Evolutionary conservation across 30 jellyfish, hydroid and myxozoan species (phyloP).

Genomic region (Catostylus mosaicus): DNA sequence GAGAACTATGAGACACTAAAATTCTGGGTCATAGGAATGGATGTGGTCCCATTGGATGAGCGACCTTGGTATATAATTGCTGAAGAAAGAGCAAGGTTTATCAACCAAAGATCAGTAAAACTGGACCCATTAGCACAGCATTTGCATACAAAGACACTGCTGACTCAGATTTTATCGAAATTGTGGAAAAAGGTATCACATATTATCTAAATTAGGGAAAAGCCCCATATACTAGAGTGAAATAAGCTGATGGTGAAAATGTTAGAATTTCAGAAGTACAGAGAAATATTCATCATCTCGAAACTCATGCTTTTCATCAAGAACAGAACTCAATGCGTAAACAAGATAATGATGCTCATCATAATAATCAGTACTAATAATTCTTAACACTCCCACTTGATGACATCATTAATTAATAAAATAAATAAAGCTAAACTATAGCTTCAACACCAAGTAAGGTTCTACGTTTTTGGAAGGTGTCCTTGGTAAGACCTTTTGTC

Average conservation of each 20-base stretch:
- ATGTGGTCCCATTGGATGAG: conserved; percentile 71
- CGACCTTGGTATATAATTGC: conserved; percentile 77
- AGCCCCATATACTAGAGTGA: too few relatives aligned
- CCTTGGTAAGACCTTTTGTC: conserved; percentile 61
- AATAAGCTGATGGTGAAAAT: too few relatives aligned
- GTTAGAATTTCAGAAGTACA: too few relatives aligned
- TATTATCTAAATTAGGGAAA: too few relatives aligned
- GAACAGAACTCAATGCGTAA: conserved; percentile 22
- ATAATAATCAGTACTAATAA: neutral
- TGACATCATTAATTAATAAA: conserved; percentile 16
- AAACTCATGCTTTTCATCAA: too few relatives aligned
- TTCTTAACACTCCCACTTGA: conserved; percentile 20
- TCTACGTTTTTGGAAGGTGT: conserved; percentile 41
- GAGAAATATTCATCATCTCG: too few relatives aligned
- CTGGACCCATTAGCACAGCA: conserved; percentile 60
- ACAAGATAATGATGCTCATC: too few relatives aligned
- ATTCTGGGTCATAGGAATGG: conserved; percentile 88
- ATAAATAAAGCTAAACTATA: conserved; percentile 18
- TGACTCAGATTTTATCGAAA: conserved; percentile 17
- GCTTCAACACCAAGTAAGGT: conserved; percentile 25
- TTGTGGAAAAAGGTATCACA: conserved; percentile 74
- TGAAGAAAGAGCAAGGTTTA: conserved; percentile 62
- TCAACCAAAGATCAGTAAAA: neutral
- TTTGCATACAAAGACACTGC: neutral
- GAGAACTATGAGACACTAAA: conserved; percentile 48